Base-by-base conservation (phyloP, 2,888 invertebrate species). In the Mythimna pallens region DNA sequence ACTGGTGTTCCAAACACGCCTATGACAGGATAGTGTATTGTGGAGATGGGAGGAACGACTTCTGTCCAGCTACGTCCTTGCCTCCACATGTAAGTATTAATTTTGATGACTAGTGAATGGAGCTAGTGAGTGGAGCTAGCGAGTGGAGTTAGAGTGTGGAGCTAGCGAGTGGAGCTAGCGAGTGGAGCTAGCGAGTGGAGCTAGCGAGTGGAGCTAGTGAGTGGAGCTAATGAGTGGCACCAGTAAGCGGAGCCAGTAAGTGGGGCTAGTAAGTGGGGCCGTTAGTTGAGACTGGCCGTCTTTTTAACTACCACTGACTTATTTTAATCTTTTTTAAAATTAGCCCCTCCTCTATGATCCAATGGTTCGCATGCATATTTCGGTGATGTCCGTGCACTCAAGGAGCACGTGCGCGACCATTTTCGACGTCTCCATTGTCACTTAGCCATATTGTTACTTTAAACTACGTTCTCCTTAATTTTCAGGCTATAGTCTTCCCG, bases 31-130 rank as follows among this genome's bases (percentile, higher is more conserved):
- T 94, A 0, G 87, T 93, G 14, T 96, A 96, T 80, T 81, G 87
- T 0, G 96, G 96, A 0, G 96, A 96, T 52, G 96, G 96, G 0
- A 84, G 94, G 55, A 96, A 96, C 65, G 96, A 96, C 71, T 95
- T 82, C 87, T 96, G 96, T 62, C 95, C 96, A 0, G 89, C 94
- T 0, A 89, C 92, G 0, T 91, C 86, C 4, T 69, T 96, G 40
- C 93, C 94, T 0, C 76, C 86, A 0, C 80, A 91, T 79, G 95
- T 96, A n/a, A 93, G 94, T 73, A 65, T 58, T 20, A 0, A 3
- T 54, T 20, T 34, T n/a, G 5, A 47, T 17, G 17, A 17, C 22
- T 22, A n/a, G 14, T 17, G 7, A n/a, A 1, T 30, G 3, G n/a
- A 1, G 6, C 5, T 17, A 34, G 20, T 25, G 5, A n/a, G 10